Base-by-base conservation (phyloP, 2,888 invertebrate genomes). In the Byasa hedistus region DNA sequence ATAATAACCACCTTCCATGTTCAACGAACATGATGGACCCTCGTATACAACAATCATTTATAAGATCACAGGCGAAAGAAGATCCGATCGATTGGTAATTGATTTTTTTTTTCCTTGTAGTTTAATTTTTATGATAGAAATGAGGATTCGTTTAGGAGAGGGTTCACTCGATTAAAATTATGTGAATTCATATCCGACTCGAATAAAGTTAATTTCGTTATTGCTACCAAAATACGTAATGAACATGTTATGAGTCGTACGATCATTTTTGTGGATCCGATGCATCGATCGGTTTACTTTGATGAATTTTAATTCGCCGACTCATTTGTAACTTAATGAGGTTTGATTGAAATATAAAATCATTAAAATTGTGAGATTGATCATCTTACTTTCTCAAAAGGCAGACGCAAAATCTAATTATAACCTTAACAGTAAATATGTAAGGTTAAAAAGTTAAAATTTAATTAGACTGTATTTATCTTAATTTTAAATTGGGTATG, bases 191-290 rank as follows among this genome's bases (percentile, higher is more conserved):
- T 61, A 65, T 65, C 61, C 44, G 59, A 19, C 52, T 36, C 39
- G 3, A 19, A 21, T 61, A 52, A 36, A 58, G 56, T 57, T 61
- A 23, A 32, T 24, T 52, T 36, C 62, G 61, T 57, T 52, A 61
- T 22, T 39, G 66, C 66, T 66, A 66, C 66, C 61, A 57, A 61
- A 66, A 57, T 66, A 62, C 62, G 62, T 66, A 62, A 65, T 52
- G 39, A 61, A 62, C 39, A 36, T 39, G 17, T 66, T 61, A 24
- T 10, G 10, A 8, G 8, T 32, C 32, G 32, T 10, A 32, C 32
- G 32, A 32, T 32, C 10, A 32, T 32, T 10, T 32, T 7, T 32
- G 32, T 32, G 32, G 1, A 32, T 32, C 32, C 32, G 32, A 32
- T 32, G 10, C 32, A 32, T 32, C 32, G 32, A 32, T 32, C 32